Percentiles rank a stretch among this genome's conserved stretches.
Conservation (phyloP, 2,888 invertebrate species). For the Periphyllus acericola region DNA sequence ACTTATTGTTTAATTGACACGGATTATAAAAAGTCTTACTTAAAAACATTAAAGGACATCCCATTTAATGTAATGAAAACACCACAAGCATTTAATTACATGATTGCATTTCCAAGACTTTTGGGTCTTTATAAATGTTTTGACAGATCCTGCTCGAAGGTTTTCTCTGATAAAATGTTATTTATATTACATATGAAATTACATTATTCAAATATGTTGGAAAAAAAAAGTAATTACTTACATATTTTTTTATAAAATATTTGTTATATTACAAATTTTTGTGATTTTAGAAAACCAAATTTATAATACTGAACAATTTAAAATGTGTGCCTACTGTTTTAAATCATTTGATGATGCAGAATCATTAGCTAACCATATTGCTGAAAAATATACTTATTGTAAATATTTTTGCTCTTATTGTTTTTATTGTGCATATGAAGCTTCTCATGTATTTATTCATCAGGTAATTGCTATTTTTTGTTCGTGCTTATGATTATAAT, state of each 20-base stretch:
- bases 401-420: conserved; percentile 52
- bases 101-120: conserved; percentile 4
- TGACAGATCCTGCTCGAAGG: conserved; percentile 25
- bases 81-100: not conserved
- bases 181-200: conserved; percentile 48
- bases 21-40: conserved; percentile 7
- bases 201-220: conserved; percentile 45
- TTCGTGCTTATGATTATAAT: too few species aligned
- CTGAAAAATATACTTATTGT: conserved; percentile 31
- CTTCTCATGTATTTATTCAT: conserved; percentile 43
- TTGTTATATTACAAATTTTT: not conserved
- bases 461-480: conserved; percentile 39
- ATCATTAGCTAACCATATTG: conserved; percentile 41
- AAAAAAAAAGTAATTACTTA: conserved; percentile 43
- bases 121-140: conserved; percentile 57
- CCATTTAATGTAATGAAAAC: conserved; percentile 34
- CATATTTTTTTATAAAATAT: not conserved
- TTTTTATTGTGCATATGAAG: conserved; percentile 55
- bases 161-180: conserved; percentile 6
- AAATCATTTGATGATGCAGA: conserved; percentile 37
- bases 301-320: conserved; percentile 32
- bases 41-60: not conserved
- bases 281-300: conserved; percentile 34
- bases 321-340: conserved; percentile 47
- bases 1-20: conserved; percentile 30